Percentiles rank a stretch among this genome's conserved stretches.
phyloP scores from a whole-genome alignment of 2,113 vertebrate genomes.

The Mugil cephalus region DNA sequence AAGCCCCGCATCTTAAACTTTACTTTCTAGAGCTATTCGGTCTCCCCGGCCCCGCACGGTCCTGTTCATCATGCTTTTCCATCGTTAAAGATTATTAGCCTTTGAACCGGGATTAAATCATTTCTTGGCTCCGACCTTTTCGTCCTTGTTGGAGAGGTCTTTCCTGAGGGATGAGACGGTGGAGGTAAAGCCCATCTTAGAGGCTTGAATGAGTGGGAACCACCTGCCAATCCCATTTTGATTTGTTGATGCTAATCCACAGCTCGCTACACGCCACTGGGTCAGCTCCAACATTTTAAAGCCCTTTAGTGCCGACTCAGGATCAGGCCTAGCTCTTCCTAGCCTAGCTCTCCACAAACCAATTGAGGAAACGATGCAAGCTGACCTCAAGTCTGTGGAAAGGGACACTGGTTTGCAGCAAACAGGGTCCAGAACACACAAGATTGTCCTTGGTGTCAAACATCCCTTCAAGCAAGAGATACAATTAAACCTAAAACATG shows the following conservation, averaged over 20 bases:
- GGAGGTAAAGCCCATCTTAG: constrained; percentile 75
- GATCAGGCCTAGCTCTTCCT: constrained; percentile 33
- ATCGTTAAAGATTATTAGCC: constrained; percentile 3
- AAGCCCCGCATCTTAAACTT: constrained; percentile 33
- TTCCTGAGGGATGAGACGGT: constrained; percentile 49
- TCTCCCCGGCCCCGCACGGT: constrained; percentile 8
- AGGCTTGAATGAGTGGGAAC: constrained; percentile 60
- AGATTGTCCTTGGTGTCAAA: neutral
- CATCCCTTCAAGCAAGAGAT: constrained; percentile 6
- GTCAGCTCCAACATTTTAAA: constrained; percentile 33
- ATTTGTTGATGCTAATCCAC: constrained; percentile 77
- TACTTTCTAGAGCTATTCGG: constrained; percentile 37
- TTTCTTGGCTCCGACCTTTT: constrained; percentile 45
- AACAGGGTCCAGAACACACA: neutral
- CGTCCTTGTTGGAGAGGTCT: constrained; percentile 32
- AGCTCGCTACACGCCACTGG: constrained; percentile 39
- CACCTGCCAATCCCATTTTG: constrained; percentile 79
- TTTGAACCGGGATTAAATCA: constrained; percentile 58
- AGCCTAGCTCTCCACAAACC: neutral
- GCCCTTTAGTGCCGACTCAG: constrained; percentile 43
- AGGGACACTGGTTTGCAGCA: neutral
- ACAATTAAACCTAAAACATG: constrained; percentile 22
- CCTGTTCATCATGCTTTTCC: constrained; percentile 11
- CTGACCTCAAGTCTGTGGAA: neutral
- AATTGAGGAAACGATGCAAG: neutral